Evolutionary conservation across 2,888 invertebrate species (phyloP).

Genomic region (Sacculina carcini): DNA sequence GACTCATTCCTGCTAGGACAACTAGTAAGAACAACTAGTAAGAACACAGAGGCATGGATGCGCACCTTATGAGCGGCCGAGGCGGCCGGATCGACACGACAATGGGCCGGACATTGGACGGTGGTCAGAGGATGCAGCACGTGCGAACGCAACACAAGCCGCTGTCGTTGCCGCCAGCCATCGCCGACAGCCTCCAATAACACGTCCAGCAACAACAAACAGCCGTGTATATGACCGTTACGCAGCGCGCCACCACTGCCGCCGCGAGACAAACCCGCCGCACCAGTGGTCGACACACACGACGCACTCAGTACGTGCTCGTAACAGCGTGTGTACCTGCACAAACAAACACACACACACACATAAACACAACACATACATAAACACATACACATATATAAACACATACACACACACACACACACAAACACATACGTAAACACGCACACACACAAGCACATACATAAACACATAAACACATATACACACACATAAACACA

Average conservation of each 20-base stretch:
- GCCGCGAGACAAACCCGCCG: slow-evolving; percentile 18
- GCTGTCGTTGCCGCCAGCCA: slow-evolving; percentile 55
- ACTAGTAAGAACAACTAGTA: no score
- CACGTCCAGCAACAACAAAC: slow-evolving; percentile 75
- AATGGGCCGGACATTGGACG: no score
- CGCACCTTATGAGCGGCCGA: no score
- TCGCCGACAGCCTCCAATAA: slow-evolving; percentile 68
- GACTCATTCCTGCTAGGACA: no score
- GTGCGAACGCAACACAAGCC: no score
- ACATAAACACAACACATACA: slow-evolving; percentile 6
- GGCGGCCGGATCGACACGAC: no score
- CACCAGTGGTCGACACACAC: slow-evolving; percentile 32
- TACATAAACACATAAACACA: no score
- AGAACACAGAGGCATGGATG: not conserved
- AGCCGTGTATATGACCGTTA: slow-evolving; percentile 80
- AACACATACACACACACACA: not conserved
- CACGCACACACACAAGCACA: no score
- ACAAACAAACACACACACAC: slow-evolving; percentile 22
- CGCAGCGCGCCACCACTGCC: slow-evolving; percentile 50
- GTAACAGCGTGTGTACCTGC: slow-evolving; percentile 59
- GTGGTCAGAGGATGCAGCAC: no score
- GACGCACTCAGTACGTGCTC: slow-evolving; percentile 57
- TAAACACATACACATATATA: not conserved
- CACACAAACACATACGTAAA: no score
- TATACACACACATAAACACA: no score